phyloP scores from a whole-genome alignment of 2,888 invertebrate genomes.

The Minunthozetes semirufus region DNA sequence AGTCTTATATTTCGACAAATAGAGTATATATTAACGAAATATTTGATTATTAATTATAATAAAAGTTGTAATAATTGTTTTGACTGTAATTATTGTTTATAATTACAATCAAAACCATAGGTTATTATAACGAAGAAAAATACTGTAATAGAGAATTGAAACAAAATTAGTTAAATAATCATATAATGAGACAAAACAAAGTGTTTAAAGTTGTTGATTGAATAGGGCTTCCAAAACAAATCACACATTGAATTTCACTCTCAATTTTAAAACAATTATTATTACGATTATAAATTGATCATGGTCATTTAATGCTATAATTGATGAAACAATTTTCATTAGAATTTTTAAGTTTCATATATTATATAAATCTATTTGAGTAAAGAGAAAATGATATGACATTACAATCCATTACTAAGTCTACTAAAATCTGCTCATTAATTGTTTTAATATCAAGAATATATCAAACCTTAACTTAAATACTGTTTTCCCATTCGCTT shows the following conservation, averaged over 20 bases:
- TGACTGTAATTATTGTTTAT: background rate
- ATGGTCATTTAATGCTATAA: background rate
- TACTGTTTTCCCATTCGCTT: background rate
- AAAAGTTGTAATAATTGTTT: background rate
- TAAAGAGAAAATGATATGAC: background rate
- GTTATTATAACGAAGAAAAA: background rate
- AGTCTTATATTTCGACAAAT: constrained; percentile 7
- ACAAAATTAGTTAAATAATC: background rate
- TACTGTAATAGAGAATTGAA: background rate
- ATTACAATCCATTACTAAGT: background rate
- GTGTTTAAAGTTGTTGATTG: constrained; percentile 26
- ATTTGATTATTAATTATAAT: background rate
- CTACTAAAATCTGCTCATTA: constrained; percentile 20
- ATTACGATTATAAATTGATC: background rate
- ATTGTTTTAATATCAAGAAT: background rate
- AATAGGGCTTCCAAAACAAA: constrained; percentile 23
- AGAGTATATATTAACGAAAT: background rate
- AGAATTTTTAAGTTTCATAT: constrained; percentile 14
- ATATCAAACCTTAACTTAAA: background rate
- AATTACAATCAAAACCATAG: background rate
- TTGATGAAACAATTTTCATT: background rate
- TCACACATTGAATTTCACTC: background rate
- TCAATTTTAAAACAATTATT: background rate
- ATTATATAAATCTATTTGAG: background rate
- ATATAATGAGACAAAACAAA: constrained; percentile 14